Conservation (phyloP, 1,140 invertebrate genomes). For the Euwallacea fornicatus region DNA sequence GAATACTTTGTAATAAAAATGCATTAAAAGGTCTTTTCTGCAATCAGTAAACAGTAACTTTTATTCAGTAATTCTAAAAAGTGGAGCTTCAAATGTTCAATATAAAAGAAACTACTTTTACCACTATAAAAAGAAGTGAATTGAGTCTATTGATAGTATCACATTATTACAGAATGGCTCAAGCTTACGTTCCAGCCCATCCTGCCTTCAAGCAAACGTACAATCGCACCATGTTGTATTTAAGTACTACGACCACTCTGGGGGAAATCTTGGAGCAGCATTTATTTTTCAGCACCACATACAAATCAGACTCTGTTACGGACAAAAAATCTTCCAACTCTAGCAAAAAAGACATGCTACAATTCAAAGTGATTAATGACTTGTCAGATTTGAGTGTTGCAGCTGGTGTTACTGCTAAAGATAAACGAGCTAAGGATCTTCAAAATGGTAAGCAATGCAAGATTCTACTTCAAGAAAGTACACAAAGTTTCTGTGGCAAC, state of each 20-base stretch:
- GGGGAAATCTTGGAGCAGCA: slow-evolving; percentile 56
- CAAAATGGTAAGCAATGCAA: slow-evolving; percentile 57
- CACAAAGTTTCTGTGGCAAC: too few species aligned
- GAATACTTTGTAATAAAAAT: too few species aligned
- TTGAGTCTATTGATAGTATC: background rate
- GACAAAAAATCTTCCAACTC: slow-evolving; percentile 29
- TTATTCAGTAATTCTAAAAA: too few species aligned
- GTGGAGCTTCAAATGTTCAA: too few species aligned
- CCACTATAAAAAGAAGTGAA: too few species aligned
- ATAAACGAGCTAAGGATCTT: slow-evolving; percentile 78
- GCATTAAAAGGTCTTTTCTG: too few species aligned
- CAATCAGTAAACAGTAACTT: too few species aligned
- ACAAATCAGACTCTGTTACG: slow-evolving; percentile 40
- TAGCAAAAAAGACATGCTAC: slow-evolving; percentile 28
- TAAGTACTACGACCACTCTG: slow-evolving; percentile 74
- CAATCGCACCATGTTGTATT: slow-evolving; percentile 66
- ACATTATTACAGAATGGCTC: slow-evolving; percentile 44
- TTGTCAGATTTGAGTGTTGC: slow-evolving; percentile 71
- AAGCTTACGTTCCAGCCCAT: slow-evolving; percentile 51
- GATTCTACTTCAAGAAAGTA: too few species aligned
- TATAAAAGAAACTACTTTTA: too few species aligned
- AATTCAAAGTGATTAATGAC: slow-evolving; percentile 53
- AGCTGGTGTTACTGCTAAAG: slow-evolving; percentile 79
- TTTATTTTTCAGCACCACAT: slow-evolving; percentile 53
- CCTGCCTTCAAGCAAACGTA: slow-evolving; percentile 55